These are phyloP conservation scores for Lepilemur septentrionalis DNA, from an alignment of 2,797 vertebrate genomes.

Conservation along the genomic window DNA sequence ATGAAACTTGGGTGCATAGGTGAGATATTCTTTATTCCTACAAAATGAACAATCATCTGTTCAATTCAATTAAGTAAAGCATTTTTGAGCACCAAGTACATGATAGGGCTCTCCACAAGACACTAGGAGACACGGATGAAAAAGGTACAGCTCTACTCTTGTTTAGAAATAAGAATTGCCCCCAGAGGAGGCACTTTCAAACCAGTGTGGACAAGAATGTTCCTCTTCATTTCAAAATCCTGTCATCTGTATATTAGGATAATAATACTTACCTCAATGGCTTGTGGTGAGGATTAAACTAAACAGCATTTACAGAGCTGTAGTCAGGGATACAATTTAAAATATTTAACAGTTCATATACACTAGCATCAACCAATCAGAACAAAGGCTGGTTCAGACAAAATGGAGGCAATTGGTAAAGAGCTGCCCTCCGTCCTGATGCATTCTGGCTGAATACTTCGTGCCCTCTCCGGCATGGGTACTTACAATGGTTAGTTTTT, in stretches of 20 bases:
- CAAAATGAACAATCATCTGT: not conserved
- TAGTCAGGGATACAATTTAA: not conserved
- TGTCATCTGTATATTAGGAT: not conserved
- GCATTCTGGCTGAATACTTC: not conserved
- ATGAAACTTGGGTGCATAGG: not conserved
- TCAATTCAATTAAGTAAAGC: not conserved
- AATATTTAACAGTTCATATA: not conserved
- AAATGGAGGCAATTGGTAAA: not conserved
- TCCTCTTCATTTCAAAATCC: not conserved
- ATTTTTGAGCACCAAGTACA: not conserved
- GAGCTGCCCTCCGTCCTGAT: fast-evolving
- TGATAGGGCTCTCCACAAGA: not conserved
- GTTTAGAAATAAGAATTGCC: not conserved
- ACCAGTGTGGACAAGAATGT: not conserved
- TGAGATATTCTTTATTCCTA: not conserved
- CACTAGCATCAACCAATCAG: not conserved
- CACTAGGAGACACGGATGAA: not conserved
- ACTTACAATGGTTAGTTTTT: not conserved
- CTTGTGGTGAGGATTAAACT: not conserved
- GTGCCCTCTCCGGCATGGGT: not conserved
- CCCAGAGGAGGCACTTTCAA: not conserved
- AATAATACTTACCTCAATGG: not conserved
- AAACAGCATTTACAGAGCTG: not conserved
- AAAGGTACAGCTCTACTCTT: not conserved
- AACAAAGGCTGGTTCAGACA: not conserved